A percentile compares a stretch with the other conserved stretches of the same genome.
Conservation (phyloP, 2,888 invertebrate genomes). For the Anticlea derivata region DNA sequence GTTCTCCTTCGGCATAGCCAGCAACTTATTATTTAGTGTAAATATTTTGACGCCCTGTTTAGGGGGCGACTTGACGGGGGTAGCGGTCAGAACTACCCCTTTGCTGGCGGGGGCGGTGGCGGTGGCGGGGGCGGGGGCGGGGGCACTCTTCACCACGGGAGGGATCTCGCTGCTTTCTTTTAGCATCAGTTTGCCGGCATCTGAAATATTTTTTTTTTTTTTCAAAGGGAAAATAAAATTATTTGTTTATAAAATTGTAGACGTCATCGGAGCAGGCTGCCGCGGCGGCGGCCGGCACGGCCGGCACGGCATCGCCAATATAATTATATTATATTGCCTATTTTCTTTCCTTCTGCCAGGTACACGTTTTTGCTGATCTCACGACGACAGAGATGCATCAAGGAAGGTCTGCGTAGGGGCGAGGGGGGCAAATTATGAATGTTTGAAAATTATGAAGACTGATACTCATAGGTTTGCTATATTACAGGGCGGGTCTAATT, state of each 20-base stretch:
- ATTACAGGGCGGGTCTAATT: too few relatives aligned
- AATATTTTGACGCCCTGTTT: constrained; percentile 57
- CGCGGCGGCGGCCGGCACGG: constrained; percentile 86
- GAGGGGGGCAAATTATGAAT: too few relatives aligned
- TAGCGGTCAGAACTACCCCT: constrained; percentile 51
- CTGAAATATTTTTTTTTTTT: too few relatives aligned
- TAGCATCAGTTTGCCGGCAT: constrained; percentile 90
- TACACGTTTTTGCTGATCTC: too few relatives aligned
- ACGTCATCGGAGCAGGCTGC: background rate
- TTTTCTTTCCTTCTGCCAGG: too few relatives aligned
- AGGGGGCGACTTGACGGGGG: constrained; percentile 51
- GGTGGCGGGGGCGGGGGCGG: background rate
- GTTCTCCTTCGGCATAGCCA: constrained; percentile 31
- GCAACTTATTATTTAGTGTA: constrained; percentile 53
- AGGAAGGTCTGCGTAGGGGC: too few relatives aligned
- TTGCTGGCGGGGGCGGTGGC: constrained; percentile 9
- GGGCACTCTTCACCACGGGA: constrained; percentile 10
- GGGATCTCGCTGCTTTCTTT: constrained; percentile 71
- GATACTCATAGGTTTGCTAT: too few relatives aligned
- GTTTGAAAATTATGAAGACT: too few relatives aligned
- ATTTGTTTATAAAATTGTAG: too few relatives aligned
- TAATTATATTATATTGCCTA: too few relatives aligned
- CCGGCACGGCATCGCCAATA: constrained; percentile 94
- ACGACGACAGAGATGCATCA: too few relatives aligned
- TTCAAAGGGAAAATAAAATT: too few relatives aligned